A percentile compares a stretch with the other conserved stretches of the same genome.
phyloP scores from a whole-genome alignment of 2,888 invertebrate species.

The Rhodophaea formosa region DNA sequence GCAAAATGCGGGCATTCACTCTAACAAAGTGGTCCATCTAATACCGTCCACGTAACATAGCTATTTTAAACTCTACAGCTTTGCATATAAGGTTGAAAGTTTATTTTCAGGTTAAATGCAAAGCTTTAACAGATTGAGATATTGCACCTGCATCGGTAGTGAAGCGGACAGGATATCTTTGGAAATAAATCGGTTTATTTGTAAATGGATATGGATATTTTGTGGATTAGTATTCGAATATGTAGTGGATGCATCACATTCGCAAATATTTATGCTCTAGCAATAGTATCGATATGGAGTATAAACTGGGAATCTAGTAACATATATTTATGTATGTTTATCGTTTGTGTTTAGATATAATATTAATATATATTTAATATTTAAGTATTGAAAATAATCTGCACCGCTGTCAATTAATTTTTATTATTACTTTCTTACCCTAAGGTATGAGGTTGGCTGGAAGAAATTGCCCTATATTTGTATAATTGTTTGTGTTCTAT shows the following conservation, averaged over 20 bases:
- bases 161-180: constrained; percentile 16
- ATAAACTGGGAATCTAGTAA: too few relatives aligned
- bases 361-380: too few relatives aligned
- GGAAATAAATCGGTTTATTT: constrained; percentile 19
- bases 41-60: neutral
- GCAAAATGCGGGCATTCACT: constrained; percentile 16
- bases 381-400: too few relatives aligned
- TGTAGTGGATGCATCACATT: constrained; percentile 26
- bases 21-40: constrained; percentile 18
- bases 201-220: constrained; percentile 14
- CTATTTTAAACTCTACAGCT: constrained; percentile 8
- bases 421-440: too few relatives aligned
- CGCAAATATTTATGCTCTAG: too few relatives aligned
- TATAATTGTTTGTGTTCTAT: too few relatives aligned
- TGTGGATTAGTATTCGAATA: constrained; percentile 27
- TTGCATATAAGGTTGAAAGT: neutral
- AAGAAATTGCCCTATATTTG: too few relatives aligned
- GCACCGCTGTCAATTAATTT: too few relatives aligned
- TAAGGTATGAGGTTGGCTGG: too few relatives aligned
- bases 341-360: too few relatives aligned
- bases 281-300: too few relatives aligned
- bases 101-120: constrained; percentile 5
- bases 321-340: too few relatives aligned
- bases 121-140: constrained; percentile 28
- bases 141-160: constrained; percentile 31